Percentiles rank a stretch among this genome's conserved stretches.
Conservation (phyloP, 1,140 invertebrate genomes). For the Delia radicum region DNA sequence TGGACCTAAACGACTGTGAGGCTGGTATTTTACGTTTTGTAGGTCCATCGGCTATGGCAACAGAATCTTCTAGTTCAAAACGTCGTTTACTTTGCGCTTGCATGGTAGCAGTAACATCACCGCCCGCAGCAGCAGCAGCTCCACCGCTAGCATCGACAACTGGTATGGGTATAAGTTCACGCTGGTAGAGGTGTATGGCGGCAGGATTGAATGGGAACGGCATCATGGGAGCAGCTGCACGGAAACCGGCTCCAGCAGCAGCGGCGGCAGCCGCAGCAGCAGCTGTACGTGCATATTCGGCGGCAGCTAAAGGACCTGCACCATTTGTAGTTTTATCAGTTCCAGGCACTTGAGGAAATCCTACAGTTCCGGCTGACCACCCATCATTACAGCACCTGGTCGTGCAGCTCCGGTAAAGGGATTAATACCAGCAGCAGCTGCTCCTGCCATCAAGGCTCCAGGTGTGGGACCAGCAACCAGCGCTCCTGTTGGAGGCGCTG, state of each 20-base stretch:
- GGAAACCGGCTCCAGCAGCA: constrained; percentile 24
- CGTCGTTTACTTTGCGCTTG: constrained; percentile 44
- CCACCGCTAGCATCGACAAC: constrained; percentile 58
- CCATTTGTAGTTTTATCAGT: constrained; percentile 24
- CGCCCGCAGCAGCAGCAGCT: constrained; percentile 33
- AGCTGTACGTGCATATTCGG: constrained; percentile 41
- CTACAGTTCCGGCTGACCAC: constrained; percentile 31
- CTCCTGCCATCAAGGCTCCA: neutral
- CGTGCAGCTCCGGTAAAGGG: constrained; percentile 49
- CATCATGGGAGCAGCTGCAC: constrained; percentile 40
- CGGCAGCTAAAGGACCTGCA: constrained; percentile 25
- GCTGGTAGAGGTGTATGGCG: constrained; percentile 55
- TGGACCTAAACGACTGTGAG: constrained; percentile 64
- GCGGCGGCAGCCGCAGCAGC: constrained; percentile 26
- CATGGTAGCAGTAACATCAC: constrained; percentile 30
- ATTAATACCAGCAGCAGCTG: constrained; percentile 40
- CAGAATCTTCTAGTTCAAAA: constrained; percentile 51
- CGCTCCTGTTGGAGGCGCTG: constrained; percentile 42
- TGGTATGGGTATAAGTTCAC: constrained; percentile 67
- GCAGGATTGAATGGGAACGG: constrained; percentile 50
- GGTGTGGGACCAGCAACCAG: constrained; percentile 41
- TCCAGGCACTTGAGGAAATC: constrained; percentile 31
- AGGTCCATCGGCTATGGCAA: constrained; percentile 52
- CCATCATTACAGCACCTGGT: constrained; percentile 35
- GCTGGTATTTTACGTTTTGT: constrained; percentile 52